Evolutionary conservation across 2,113 vertebrate genomes (phyloP).

Genomic region (Oreochromis spilurus): DNA sequence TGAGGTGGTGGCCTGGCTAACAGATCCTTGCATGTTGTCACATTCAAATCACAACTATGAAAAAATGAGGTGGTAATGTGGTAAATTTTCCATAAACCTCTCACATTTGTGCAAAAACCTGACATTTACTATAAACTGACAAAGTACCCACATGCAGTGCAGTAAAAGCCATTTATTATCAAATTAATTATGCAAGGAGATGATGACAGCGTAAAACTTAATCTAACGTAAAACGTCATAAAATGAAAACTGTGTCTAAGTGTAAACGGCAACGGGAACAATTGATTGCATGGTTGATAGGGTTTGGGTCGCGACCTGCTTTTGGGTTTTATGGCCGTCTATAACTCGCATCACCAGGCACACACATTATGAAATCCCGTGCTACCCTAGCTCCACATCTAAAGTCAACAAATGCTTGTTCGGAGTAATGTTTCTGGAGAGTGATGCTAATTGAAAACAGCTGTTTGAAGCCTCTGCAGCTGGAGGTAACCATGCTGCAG

Average conservation of each 20-base stretch:
- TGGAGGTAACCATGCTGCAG: slow-evolving; percentile 44
- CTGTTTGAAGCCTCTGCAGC: slow-evolving; percentile 55
- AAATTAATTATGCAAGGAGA: background rate
- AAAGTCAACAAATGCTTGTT: slow-evolving; percentile 67
- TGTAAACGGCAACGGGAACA: slow-evolving; percentile 19
- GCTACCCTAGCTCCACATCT: slow-evolving; percentile 45
- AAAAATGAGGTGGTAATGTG: background rate
- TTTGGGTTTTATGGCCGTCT: slow-evolving; percentile 44
- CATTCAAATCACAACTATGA: slow-evolving; percentile 6
- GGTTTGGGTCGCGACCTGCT: slow-evolving; percentile 43
- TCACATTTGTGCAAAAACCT: background rate
- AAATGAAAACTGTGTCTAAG: slow-evolving; percentile 24
- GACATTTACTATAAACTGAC: background rate
- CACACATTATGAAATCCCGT: slow-evolving; percentile 51
- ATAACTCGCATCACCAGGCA: slow-evolving; percentile 56
- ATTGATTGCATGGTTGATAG: slow-evolving; percentile 26
- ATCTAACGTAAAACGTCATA: slow-evolving; percentile 2
- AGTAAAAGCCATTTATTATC: background rate
- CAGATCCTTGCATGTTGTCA: slow-evolving; percentile 2
- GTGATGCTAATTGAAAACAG: slow-evolving; percentile 63
- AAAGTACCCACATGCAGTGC: background rate
- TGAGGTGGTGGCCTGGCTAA: slow-evolving; percentile 16
- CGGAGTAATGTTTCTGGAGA: slow-evolving; percentile 50
- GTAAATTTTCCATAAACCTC: background rate
- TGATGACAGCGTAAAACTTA: slow-evolving; percentile 17